Conservation (phyloP, 1,140 invertebrate genomes). For the Pseudomyrmex cubaensis region DNA sequence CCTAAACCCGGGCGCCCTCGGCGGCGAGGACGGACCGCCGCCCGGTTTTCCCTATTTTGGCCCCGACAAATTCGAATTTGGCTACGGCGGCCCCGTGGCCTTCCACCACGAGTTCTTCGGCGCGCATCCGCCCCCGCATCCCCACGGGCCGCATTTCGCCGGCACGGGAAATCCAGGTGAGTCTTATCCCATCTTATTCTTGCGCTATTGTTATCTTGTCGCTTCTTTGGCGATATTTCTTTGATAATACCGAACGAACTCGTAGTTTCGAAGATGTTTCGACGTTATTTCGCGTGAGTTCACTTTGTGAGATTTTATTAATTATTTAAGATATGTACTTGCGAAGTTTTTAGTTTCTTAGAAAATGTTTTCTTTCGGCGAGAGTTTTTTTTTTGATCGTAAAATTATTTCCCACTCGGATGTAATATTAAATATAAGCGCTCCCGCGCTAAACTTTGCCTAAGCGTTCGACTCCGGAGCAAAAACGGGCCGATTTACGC, state of each 20-base stretch:
- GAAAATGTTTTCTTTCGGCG: too few relatives aligned
- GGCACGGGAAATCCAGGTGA: constrained; percentile 88
- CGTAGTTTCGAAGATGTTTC: too few relatives aligned
- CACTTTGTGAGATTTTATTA: too few relatives aligned
- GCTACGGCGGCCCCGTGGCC: constrained; percentile 93
- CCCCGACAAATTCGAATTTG: constrained; percentile 95
- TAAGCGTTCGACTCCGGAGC: neutral
- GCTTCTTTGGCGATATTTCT: too few relatives aligned
- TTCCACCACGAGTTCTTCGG: constrained; percentile 96
- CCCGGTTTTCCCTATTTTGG: constrained; percentile 94
- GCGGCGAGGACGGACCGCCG: constrained; percentile 90
- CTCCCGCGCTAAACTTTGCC: neutral
- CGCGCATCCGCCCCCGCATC: constrained; percentile 88
- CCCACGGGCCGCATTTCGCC: constrained; percentile 90
- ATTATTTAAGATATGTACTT: too few relatives aligned
- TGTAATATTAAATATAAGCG: neutral
- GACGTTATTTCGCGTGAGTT: too few relatives aligned
- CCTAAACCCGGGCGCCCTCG: constrained; percentile 92
- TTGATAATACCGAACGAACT: too few relatives aligned
- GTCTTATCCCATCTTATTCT: constrained; percentile 40
- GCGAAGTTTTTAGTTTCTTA: too few relatives aligned
- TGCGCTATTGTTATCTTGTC: neutral
- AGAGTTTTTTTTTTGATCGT: too few relatives aligned
- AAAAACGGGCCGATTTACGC: constrained; percentile 32
- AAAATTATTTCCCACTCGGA: too few relatives aligned